Evolutionary conservation across 2,888 invertebrate genomes (phyloP).

Genomic region (Trissolcus brochymenae): DNA sequence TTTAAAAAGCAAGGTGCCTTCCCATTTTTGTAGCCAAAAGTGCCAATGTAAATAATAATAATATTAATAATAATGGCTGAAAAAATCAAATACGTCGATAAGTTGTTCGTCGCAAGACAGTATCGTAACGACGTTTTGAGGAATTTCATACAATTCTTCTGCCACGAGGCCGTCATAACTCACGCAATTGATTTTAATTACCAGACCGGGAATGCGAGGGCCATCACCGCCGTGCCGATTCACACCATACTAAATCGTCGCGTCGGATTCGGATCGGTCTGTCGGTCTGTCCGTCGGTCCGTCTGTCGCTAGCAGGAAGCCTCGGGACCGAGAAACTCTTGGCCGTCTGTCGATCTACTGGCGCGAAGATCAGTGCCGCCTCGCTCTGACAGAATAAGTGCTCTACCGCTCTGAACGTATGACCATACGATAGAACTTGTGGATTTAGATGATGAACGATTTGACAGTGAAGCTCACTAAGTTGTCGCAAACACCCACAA

Average conservation of each 20-base stretch:
- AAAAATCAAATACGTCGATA: constrained; percentile 3
- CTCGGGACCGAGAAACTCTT: constrained; percentile 74
- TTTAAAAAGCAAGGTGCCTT: background rate
- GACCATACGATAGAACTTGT: constrained; percentile 36
- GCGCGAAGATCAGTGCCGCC: constrained; percentile 69
- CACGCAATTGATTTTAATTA: constrained; percentile 71
- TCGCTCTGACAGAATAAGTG: constrained; percentile 54
- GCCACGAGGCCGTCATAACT: constrained; percentile 54
- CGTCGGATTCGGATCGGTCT: constrained; percentile 71
- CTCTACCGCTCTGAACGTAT: constrained; percentile 46
- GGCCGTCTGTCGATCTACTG: constrained; percentile 69
- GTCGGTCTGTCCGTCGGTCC: constrained; percentile 66
- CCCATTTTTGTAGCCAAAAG: background rate
- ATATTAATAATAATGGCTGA: background rate
- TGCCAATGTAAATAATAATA: background rate
- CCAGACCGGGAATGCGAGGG: constrained; percentile 87
- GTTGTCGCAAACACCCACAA: too few species aligned
- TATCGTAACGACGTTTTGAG: constrained; percentile 18
- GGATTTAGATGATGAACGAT: constrained; percentile 36
- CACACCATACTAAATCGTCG: constrained; percentile 85
- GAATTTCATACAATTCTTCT: background rate
- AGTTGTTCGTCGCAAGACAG: constrained; percentile 31
- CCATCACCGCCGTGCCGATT: constrained; percentile 90
- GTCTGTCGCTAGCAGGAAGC: constrained; percentile 74
- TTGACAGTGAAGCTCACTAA: background rate